Base-by-base conservation (phyloP, 2,797 vertebrate species). In the Leuciscus waleckii region DNA sequence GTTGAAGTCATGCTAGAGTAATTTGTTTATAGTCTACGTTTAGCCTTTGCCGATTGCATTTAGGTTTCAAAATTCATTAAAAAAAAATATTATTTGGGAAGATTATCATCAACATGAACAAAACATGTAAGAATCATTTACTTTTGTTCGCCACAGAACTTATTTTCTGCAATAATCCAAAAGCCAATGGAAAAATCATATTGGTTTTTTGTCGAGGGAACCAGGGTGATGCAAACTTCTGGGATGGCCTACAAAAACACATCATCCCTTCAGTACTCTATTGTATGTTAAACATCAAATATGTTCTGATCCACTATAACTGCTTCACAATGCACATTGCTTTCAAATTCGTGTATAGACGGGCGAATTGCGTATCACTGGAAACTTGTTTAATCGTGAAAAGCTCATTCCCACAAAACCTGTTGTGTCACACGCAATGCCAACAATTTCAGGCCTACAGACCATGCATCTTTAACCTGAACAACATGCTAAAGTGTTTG, bases 401-500 rank as follows among this genome's bases (percentile, higher is more conserved):
- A 51, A 54, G 8, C 21, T 56, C 4, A 7, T 51, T 75, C 4
- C 21, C 19, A n/a, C 21, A 5, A 77, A 58, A 77, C 32, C 21
- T 32, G 6, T 56, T 54, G 6, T 21, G 21, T 39, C 32, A 76
- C 73, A 54, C 0, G 5, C 26, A 74, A 51, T 11, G 71, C 4
- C 71, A 32, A 21, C 10, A 32, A 23, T 54, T 35, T 75, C 35
- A 16, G 43, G 43, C 6, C 29, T 14, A 39, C 29, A 21, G 32
- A 37, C 49, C 61, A 32, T 41, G 71, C 51, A 73, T 84, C 73
- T 84, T 76, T 35, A 69, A 77, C 35, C 46, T 56, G 82, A 74
- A 58, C 17, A 41, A 70, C 65, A 61, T 71, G 75, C 10, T 4
- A 67, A 51, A 7, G 21, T 56, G 54, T 75, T 37, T 75, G 58